Percentiles rank a stretch among this genome's conserved stretches.
Conservation (phyloP, 2,888 invertebrate genomes). For the Lepeophtheirus nordmannii region DNA sequence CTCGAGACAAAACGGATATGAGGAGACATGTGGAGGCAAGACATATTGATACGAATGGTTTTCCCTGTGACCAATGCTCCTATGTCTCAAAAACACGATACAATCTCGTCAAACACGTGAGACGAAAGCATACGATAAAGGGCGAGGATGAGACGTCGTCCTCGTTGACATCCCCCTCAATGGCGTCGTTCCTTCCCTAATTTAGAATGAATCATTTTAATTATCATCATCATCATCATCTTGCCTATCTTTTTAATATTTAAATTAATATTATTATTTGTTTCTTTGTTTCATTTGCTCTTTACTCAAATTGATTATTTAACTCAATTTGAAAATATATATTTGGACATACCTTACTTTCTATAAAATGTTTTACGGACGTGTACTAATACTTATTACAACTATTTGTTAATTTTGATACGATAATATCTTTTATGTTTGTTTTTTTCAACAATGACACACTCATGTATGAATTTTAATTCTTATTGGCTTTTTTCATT, state of each 20-base stretch:
- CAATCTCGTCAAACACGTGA: neutral
- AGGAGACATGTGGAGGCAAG: neutral
- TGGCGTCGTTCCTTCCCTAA: neutral
- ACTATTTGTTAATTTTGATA: too few species aligned
- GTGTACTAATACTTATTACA: too few species aligned
- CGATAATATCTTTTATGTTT: too few species aligned
- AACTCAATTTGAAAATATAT: too few species aligned
- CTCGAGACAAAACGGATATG: constrained; percentile 4
- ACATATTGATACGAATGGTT: neutral
- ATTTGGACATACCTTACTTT: too few species aligned
- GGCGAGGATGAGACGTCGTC: neutral
- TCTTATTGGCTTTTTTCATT: too few species aligned
- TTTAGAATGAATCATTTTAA: neutral
- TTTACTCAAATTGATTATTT: too few species aligned
- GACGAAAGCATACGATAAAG: neutral
- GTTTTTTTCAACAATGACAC: too few species aligned
- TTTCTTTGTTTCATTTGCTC: too few species aligned
- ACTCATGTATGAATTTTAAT: too few species aligned
- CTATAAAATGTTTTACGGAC: too few species aligned
- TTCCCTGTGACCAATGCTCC: neutral
- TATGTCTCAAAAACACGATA: neutral
- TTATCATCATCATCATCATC: neutral
- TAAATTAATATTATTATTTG: too few species aligned
- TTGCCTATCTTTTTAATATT: neutral
- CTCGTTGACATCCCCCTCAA: neutral